Base-by-base conservation (phyloP, 1,140 invertebrate genomes). In the Campoletis sonorensis region DNA sequence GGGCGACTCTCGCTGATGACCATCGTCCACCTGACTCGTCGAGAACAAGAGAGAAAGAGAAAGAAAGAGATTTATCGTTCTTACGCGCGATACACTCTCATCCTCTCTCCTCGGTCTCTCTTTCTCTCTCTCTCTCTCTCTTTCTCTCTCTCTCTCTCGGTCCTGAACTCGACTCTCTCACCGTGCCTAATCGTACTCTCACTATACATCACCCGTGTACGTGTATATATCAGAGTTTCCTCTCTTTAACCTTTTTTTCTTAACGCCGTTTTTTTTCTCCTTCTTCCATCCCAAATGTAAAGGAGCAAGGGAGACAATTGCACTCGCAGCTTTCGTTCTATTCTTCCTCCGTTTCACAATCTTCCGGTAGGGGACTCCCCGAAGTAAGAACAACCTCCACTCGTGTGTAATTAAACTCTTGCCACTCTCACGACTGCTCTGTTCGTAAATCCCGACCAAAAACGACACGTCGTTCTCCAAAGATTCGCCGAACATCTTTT, bases 11-110 rank as follows among this genome's bases (percentile, higher is more conserved):
- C 85, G 87, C 89, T 90, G 90, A 91, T 91, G 90, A 90, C 87
- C 90, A 91, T 91, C 90, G 90, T 91, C 89, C 88, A 91, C 89
- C 90, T 91, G 90, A 90, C 90, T 89, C 85, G 40, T 23, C 27
- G 85, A 79, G 67, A 15, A 67, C 27, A 84, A 79, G 67, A 15
- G 30, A n/a, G 54, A 58, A 23, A 58, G 18, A 58, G 54, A 58
- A 58, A 13, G 40, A 64, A 13, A 26, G 23, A 91, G 90, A 91
- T 91, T 91, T 91, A 91, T 91, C 88, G 89, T 85, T 85, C 85
- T 87, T 87, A 86, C 86, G 86, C 68, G 71, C 37, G 58, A 81
- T 77, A 84, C 72, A 79, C 80, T 80, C 67, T 58, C 68, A 71
- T 79, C 40, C 58, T 75, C 64, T 82, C 72, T 37, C 37, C 10